Evolutionary conservation across 1,140 invertebrate species (phyloP).

Genomic region (Drosophila melanogaster): DNA sequence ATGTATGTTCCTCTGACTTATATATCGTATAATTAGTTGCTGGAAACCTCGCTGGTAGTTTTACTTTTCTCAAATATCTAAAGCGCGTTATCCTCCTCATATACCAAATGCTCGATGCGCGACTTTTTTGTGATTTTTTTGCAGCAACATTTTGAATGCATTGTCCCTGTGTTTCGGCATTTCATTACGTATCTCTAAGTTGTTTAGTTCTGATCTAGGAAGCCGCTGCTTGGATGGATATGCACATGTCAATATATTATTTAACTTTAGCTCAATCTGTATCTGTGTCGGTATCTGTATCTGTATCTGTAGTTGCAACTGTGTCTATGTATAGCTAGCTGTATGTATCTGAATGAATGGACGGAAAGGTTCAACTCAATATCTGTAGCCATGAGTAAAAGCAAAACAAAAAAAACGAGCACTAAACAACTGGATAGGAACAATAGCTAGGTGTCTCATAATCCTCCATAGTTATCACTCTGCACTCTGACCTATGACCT

Average conservation of each 20-base stretch:
- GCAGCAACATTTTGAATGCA: constrained; percentile 77
- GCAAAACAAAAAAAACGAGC: constrained; percentile 33
- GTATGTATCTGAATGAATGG: constrained; percentile 69
- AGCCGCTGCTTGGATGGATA: constrained; percentile 51
- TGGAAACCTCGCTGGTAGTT: constrained; percentile 81
- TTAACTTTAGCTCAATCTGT: constrained; percentile 19
- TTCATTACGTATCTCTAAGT: constrained; percentile 49
- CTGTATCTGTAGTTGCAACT: constrained; percentile 14
- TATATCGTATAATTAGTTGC: constrained; percentile 72
- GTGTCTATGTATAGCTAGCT: constrained; percentile 11
- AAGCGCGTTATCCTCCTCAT: constrained; percentile 29
- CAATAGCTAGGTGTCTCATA: constrained; percentile 45
- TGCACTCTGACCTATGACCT: constrained; percentile 8
- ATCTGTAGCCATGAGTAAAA: constrained; percentile 42
- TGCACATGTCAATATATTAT: constrained; percentile 38
- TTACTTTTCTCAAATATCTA: constrained; percentile 39
- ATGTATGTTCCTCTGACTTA: constrained; percentile 37
- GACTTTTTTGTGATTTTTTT: constrained; percentile 17
- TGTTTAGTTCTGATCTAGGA: constrained; percentile 45
- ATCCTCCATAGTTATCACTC: constrained; percentile 1
- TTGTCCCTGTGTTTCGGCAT: constrained; percentile 47
- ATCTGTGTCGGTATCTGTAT: not conserved
- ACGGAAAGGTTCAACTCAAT: constrained; percentile 78
- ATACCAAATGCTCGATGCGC: constrained; percentile 13
- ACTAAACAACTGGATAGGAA: constrained; percentile 62